Evolutionary conservation across 2,888 invertebrate genomes (phyloP), one percentile per base, ranked within the genome.

Genomic region (Apotomis turbidana): DNA sequence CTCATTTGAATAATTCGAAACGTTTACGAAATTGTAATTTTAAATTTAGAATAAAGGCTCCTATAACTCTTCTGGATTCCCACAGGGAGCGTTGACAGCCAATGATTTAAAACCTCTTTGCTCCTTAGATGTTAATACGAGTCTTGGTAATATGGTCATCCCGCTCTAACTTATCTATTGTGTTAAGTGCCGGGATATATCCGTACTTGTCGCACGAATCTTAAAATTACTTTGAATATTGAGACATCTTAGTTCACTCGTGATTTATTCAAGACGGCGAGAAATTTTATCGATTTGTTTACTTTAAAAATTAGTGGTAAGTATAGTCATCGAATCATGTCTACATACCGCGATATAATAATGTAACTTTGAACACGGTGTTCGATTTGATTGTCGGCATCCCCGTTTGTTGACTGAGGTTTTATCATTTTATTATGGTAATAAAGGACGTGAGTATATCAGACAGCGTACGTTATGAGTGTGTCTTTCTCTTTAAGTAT

Each of bases 1-100:
- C 77, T 79, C 81, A 81, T 89, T 87, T 86, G 87, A 91, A 90
- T 87, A 86, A 92, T 91, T 89, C 88, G 82, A 86, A 87, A 84
- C 87, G 85, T 90, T 89, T 86, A 90, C 91, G 85, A 88, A 90
- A 90, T 89, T 89, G 89, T 92, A 93, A 92, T 91, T 92, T 91
- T 90, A 92, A 93, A 93, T 91, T 91, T 93, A 93, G 91, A 92
- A 93, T 92, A 92, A 90, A 91, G 90, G 87, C 84, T 83, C 87
- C 86, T 87, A 93, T 93, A 93, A 92, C 88, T 93, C 93, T 93
- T 88, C 82, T 81, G 88, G 86, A 88, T 91, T 91, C 93, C 93
- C 92, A 92, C 91, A 90, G 93, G 90, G 93, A 83, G 89, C 92
- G 92, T 87, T 85, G 93, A 93, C 93, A 90, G 88, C 85, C 81